Evolutionary conservation across 1,140 invertebrate species (phyloP).

Genomic region (Saccostrea echinata): DNA sequence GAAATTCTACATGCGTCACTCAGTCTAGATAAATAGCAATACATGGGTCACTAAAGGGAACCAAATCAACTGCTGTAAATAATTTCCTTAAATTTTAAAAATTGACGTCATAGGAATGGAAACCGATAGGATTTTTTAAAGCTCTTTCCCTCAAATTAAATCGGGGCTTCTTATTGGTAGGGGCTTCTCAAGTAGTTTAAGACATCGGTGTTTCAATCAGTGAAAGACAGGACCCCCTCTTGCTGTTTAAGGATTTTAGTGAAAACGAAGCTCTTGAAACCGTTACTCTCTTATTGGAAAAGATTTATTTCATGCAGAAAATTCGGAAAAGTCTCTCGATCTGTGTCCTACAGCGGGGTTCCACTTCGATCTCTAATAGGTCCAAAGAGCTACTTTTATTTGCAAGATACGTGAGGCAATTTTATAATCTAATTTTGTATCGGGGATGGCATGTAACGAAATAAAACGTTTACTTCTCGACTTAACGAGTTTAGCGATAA

Average conservation of each 20-base stretch:
- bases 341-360: not conserved
- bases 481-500: conserved; percentile 14
- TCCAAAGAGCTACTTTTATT: not conserved
- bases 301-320: not conserved
- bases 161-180: not conserved
- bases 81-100: not conserved
- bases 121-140: not conserved
- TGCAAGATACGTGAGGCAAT: not conserved
- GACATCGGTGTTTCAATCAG: not conserved
- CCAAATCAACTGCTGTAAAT: not conserved
- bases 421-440: conserved; percentile 23
- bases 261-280: not conserved
- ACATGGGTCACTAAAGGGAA: not conserved
- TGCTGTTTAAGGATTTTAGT: not conserved
- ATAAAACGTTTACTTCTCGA: conserved; percentile 15
- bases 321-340: not conserved
- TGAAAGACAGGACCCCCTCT: not conserved
- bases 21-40: too few species aligned
- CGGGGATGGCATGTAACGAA: conserved; percentile 23
- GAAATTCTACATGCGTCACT: too few species aligned
- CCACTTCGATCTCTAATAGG: not conserved
- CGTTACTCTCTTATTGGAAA: not conserved
- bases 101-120: conserved; percentile 4
- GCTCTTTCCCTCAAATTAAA: not conserved
- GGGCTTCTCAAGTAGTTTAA: not conserved